Conservation (phyloP, 2,888 invertebrate genomes). For the Coelopa pilipes region DNA sequence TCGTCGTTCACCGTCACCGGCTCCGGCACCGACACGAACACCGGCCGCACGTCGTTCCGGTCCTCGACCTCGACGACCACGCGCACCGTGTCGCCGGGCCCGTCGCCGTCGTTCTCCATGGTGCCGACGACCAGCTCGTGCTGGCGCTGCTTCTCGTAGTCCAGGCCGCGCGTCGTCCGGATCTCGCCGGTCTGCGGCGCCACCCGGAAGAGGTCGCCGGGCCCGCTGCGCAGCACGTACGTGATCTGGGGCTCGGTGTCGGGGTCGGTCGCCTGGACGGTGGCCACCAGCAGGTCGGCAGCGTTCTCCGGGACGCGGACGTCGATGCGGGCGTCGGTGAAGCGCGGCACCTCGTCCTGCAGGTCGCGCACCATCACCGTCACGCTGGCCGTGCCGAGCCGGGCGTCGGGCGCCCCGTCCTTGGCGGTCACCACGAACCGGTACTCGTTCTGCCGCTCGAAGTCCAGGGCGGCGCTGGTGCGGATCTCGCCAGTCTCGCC, state of each 20-base stretch:
- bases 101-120: constrained; percentile 79
- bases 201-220: constrained; percentile 83
- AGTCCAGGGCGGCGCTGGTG: constrained; percentile 81
- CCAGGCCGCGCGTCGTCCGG: constrained; percentile 79
- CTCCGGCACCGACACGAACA: constrained; percentile 84
- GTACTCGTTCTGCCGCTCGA: constrained; percentile 80
- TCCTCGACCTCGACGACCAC: constrained; percentile 72
- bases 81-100: constrained; percentile 78
- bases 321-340: constrained; percentile 78
- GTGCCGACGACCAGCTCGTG: constrained; percentile 85
- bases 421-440: constrained; percentile 87
- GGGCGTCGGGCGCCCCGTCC: constrained; percentile 86
- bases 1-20: constrained; percentile 87
- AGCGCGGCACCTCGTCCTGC: constrained; percentile 83
- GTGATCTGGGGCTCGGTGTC: constrained; percentile 86
- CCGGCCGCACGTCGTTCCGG: constrained; percentile 88
- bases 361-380: constrained; percentile 82
- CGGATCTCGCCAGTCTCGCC: constrained; percentile 81
- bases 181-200: constrained; percentile 84
- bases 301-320: constrained; percentile 87
- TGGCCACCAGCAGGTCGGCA: constrained; percentile 80
- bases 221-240: constrained; percentile 84
- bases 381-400: constrained; percentile 88
- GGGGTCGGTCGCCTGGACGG: constrained; percentile 87
- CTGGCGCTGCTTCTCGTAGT: constrained; percentile 79